Conservation (phyloP, 2,113 vertebrate species). For the Psophia crepitans region DNA sequence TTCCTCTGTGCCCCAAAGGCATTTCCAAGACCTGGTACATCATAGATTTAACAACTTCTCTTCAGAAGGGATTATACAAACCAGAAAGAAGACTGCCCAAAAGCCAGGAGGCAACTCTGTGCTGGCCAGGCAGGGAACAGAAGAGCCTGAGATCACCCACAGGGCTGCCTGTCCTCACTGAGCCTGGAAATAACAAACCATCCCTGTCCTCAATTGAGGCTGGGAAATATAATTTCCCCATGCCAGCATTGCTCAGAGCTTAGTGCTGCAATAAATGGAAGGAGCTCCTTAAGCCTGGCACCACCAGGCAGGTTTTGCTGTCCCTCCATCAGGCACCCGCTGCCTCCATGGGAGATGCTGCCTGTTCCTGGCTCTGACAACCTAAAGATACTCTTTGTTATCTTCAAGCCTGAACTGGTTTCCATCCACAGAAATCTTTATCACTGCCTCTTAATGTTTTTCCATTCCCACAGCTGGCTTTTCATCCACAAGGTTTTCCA, state of each 20-base stretch:
- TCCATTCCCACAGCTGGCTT: neutral
- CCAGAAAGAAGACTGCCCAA: neutral
- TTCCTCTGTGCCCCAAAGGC: neutral
- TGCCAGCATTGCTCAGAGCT: fast-evolving
- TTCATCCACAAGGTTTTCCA: neutral
- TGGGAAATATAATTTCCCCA: neutral
- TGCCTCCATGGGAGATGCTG: fast-evolving
- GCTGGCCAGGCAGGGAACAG: fast-evolving
- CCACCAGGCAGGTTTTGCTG: neutral
- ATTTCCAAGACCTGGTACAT: neutral
- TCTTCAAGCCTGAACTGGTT: neutral
- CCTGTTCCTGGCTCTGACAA: neutral
- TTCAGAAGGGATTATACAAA: neutral
- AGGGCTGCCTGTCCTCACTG: neutral
- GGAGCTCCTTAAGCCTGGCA: neutral
- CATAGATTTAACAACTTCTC: neutral
- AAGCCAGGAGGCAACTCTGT: neutral
- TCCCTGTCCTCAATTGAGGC: neutral
- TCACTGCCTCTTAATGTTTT: neutral
- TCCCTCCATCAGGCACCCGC: fast-evolving
- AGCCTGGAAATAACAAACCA: neutral
- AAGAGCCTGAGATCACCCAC: neutral
- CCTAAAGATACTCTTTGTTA: neutral
- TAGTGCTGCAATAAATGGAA: fast-evolving
- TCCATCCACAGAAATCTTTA: neutral